A percentile compares a stretch with the other conserved stretches of the same genome.
These are phyloP conservation scores for Melanotaenia parkinsoni DNA, from an alignment of 2,797 vertebrate genomes.

Conservation along the genomic window DNA sequence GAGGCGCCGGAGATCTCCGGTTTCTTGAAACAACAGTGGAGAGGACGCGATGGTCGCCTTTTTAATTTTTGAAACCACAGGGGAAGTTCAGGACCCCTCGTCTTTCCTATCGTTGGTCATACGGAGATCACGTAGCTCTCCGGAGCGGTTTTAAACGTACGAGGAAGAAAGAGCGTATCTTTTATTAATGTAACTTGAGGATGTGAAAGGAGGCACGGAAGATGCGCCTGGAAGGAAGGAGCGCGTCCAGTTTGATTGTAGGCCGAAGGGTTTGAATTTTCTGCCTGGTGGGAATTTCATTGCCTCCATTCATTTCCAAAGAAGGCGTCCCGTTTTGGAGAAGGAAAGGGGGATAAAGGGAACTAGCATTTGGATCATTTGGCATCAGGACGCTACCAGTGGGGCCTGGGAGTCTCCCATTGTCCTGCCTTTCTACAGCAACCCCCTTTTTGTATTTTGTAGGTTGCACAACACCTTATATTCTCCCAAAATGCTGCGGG, in stretches of 20 bases:
- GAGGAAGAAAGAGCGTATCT: slow-evolving; percentile 7
- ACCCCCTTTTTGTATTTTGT: slow-evolving; percentile 26
- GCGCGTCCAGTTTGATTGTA: slow-evolving; percentile 40
- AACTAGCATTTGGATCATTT: slow-evolving; percentile 35
- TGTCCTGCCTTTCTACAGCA: slow-evolving; percentile 55
- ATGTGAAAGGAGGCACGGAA: neutral
- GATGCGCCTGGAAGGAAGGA: slow-evolving; percentile 41
- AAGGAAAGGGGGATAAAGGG: slow-evolving; percentile 15
- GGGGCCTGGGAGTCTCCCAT: slow-evolving; percentile 71
- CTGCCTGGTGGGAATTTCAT: slow-evolving; percentile 20
- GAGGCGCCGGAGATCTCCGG: slow-evolving; percentile 50
- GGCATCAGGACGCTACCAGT: slow-evolving; percentile 50
- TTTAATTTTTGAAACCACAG: slow-evolving; percentile 48
- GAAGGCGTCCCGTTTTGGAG: slow-evolving; percentile 30
- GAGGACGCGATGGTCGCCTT: slow-evolving; percentile 68
- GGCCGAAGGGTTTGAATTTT: slow-evolving; percentile 55
- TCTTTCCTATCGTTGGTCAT: slow-evolving; percentile 59
- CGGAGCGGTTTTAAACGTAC: slow-evolving; percentile 1
- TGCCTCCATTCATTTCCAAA: slow-evolving; percentile 66
- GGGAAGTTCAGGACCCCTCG: slow-evolving; percentile 67
- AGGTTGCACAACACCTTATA: slow-evolving; percentile 40
- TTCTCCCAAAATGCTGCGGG: slow-evolving; percentile 1
- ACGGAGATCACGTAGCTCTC: slow-evolving; percentile 61
- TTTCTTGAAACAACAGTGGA: slow-evolving; percentile 75
- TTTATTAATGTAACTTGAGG: neutral